phyloP scores from a whole-genome alignment of 2,797 vertebrate genomes.

The Anguilla megastoma region DNA sequence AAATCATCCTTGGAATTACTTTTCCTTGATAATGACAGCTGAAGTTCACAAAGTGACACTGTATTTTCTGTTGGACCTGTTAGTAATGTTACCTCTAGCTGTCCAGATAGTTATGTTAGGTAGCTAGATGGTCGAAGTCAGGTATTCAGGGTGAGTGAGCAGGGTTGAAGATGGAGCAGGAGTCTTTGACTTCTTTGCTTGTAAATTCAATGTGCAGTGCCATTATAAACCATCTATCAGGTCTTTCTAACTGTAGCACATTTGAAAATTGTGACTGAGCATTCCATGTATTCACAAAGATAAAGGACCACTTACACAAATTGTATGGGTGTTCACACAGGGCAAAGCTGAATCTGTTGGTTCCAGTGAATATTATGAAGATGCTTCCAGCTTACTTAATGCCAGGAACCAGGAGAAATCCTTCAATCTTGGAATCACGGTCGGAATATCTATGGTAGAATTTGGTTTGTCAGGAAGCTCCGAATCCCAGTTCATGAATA shows the following conservation, averaged over 20 bases:
- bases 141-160: too few species aligned
- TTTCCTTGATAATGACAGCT: too few species aligned
- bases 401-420: slow-evolving; percentile 61
- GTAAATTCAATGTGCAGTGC: background rate
- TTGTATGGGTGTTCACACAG: slow-evolving; percentile 63
- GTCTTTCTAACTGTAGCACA: background rate
- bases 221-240: background rate
- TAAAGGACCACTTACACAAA: slow-evolving; percentile 1
- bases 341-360: slow-evolving; percentile 80
- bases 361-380: slow-evolving; percentile 70
- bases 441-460: slow-evolving; percentile 59
- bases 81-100: too few species aligned
- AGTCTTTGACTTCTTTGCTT: background rate
- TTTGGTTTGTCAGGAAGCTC: slow-evolving; percentile 39
- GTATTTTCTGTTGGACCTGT: background rate
- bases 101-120: too few species aligned
- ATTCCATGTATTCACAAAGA: slow-evolving; percentile 21
- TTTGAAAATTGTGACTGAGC: background rate
- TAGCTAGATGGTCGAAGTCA: too few species aligned
- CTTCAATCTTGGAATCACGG: slow-evolving; percentile 9
- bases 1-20: too few species aligned
- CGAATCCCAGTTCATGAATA: slow-evolving; percentile 59
- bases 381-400: slow-evolving; percentile 68
- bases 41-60: too few species aligned
- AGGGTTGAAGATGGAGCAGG: too few species aligned